These are phyloP conservation scores for cattle (Bos taurus) DNA, from an alignment of 2,113 vertebrate genomes.

Conservation along the genomic window DNA sequence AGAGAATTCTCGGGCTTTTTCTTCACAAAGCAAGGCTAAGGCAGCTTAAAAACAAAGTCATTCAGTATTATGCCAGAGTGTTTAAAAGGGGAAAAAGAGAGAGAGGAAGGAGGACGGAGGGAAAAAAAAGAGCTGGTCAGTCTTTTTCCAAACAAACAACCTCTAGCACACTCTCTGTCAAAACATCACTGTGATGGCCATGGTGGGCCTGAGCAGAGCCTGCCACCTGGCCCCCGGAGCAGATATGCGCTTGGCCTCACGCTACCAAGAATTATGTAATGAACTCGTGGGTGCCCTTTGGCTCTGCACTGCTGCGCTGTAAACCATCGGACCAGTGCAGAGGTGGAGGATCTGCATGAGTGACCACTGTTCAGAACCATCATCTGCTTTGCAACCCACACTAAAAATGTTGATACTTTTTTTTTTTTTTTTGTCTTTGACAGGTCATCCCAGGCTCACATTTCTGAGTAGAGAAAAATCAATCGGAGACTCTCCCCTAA, in stretches of 20 bases:
- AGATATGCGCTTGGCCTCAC: background rate
- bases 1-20: slow-evolving; percentile 39
- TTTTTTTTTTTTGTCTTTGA: background rate
- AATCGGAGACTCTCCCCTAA: background rate
- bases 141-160: slow-evolving; percentile 52
- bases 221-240: background rate
- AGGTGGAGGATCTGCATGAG: fast-evolving
- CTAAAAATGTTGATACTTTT: background rate
- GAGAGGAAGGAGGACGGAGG: background rate
- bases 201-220: background rate
- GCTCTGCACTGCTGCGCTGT: background rate
- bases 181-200: background rate
- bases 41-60: slow-evolving; percentile 56
- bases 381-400: background rate
- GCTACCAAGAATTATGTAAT: slow-evolving; percentile 54
- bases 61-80: slow-evolving; percentile 28
- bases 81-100: background rate
- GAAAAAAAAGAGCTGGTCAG: fast-evolving
- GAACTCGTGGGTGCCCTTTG: slow-evolving; percentile 25
- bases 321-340: background rate
- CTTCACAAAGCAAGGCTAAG: slow-evolving; percentile 47
- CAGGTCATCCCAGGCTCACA: background rate
- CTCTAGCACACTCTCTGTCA: background rate
- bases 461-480: background rate
- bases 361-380: background rate